phyloP scores from a whole-genome alignment of 2,113 vertebrate genomes.

The Amblyornis subalaris region DNA sequence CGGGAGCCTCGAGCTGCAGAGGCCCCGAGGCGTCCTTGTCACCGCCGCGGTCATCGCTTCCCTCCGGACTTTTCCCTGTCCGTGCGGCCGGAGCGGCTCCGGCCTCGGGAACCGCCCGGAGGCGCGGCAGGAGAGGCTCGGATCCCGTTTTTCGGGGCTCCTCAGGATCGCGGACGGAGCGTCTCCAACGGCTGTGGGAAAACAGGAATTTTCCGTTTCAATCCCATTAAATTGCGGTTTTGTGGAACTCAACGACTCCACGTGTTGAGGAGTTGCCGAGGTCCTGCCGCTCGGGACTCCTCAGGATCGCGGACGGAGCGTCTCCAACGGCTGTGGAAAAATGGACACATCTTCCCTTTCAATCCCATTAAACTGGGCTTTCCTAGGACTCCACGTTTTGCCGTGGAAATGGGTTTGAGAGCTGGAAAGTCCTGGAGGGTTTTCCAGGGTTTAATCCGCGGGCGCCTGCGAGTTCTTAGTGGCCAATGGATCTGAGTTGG shows the following conservation, averaged over 20 bases:
- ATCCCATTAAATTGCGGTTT: too few relatives aligned
- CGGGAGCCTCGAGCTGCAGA: neutral
- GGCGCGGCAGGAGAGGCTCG: neutral
- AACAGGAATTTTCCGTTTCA: too few relatives aligned
- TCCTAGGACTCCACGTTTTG: neutral
- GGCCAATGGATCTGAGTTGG: neutral
- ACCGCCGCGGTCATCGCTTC: neutral
- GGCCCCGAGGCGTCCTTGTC: neutral
- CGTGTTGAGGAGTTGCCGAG: too few relatives aligned
- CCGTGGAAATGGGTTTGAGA: too few relatives aligned
- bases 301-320: too few relatives aligned
- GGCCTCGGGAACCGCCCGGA: neutral
- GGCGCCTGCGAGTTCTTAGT: neutral
- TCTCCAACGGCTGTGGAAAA: too few relatives aligned
- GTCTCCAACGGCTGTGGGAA: neutral
- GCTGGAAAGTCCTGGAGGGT: neutral
- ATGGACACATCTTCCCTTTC: too few relatives aligned
- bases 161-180: fast-evolving
- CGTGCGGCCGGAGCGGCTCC: neutral
- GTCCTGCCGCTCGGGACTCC: too few relatives aligned
- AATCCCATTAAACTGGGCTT: fast-evolving
- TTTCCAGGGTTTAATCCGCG: neutral
- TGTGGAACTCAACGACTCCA: too few relatives aligned
- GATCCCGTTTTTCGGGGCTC: fast-evolving
- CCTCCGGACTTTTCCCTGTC: fast-evolving